Evolutionary conservation across 2,888 invertebrate genomes (phyloP).

Genomic region (Dynastes grantii): DNA sequence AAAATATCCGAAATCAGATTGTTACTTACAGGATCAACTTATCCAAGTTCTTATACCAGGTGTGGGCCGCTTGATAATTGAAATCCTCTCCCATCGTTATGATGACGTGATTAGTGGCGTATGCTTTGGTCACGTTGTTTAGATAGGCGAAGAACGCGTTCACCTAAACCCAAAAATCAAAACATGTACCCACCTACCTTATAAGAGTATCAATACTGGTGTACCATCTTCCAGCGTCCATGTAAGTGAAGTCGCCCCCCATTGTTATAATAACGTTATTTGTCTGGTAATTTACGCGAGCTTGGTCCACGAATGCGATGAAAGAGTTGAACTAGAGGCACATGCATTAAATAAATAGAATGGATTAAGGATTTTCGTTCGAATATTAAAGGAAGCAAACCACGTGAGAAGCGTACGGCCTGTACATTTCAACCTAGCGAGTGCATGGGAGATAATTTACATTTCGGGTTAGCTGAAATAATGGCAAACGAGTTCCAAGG

Average conservation of each 20-base stretch:
- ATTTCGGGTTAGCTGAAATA: too few species aligned
- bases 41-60: conserved; percentile 91
- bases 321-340: conserved; percentile 61
- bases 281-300: conserved; percentile 72
- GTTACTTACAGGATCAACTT: conserved; percentile 85
- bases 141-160: conserved; percentile 74
- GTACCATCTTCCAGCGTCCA: conserved; percentile 77
- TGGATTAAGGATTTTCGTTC: too few species aligned
- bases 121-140: conserved; percentile 72
- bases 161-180: conserved; percentile 69
- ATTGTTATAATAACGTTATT: conserved; percentile 80
- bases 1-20: not conserved
- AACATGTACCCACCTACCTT: conserved; percentile 74
- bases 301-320: conserved; percentile 64
- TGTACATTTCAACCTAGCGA: too few species aligned
- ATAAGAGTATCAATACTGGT: conserved; percentile 83
- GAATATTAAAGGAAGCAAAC: too few species aligned
- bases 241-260: conserved; percentile 82
- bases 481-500: too few species aligned
- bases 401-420: too few species aligned
- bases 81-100: conserved; percentile 96
- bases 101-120: conserved; percentile 83
- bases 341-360: conserved; percentile 22
- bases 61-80: conserved; percentile 82
- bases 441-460: too few species aligned